Percentiles rank a stretch among this genome's conserved stretches.
Conservation (phyloP, 1,140 invertebrate species). For the Drosophila cardini region DNA sequence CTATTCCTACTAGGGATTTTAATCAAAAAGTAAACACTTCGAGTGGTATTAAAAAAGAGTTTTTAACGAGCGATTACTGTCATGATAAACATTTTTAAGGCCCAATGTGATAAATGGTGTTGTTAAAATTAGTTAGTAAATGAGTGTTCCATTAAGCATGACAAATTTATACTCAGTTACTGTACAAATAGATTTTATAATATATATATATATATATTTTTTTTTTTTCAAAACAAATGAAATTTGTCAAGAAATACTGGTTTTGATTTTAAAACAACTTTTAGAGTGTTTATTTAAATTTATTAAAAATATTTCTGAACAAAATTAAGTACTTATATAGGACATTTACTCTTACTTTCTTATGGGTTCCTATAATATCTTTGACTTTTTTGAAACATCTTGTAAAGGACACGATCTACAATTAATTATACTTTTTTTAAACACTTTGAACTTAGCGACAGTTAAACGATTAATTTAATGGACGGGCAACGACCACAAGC, state of each 20-base stretch:
- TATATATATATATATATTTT: no score
- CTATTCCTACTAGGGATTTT: no score
- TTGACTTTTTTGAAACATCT: background rate
- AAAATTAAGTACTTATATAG: no score
- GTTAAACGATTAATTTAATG: conserved; percentile 57
- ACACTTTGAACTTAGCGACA: conserved; percentile 23
- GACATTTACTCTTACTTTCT: no score
- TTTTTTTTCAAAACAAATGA: no score
- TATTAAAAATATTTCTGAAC: no score
- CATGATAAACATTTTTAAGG: background rate
- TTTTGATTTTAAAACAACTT: no score
- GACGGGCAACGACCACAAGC: conserved; percentile 67
- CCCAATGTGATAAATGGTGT: background rate
- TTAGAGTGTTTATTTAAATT: no score
- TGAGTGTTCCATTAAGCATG: background rate
- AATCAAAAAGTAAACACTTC: no score
- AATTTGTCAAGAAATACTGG: no score
- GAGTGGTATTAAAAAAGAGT: no score
- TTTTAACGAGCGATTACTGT: background rate
- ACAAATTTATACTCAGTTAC: background rate
- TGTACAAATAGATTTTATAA: background rate
- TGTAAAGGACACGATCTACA: background rate
- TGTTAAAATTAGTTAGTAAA: background rate
- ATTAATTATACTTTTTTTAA: conserved; percentile 25
- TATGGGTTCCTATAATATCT: background rate